These are phyloP conservation scores for Cheilosia soror DNA, from an alignment of 2,888 invertebrate genomes.

Conservation along the genomic window DNA sequence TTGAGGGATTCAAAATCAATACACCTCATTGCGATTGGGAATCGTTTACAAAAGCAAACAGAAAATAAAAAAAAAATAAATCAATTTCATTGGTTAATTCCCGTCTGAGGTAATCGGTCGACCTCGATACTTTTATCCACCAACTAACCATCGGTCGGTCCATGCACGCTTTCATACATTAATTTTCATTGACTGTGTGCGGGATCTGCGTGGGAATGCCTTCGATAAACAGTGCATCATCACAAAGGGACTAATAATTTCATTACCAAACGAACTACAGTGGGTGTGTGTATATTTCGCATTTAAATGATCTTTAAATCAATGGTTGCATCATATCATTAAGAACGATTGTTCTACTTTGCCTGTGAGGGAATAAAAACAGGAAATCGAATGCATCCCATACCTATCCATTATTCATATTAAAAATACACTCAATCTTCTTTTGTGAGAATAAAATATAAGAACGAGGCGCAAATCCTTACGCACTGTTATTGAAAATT, in stretches of 20 bases:
- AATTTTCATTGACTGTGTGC: not conserved
- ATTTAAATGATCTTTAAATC: not conserved
- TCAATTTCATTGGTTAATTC: slow-evolving; percentile 21
- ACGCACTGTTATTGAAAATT: no score
- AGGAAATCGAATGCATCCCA: not conserved
- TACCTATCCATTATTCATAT: not conserved
- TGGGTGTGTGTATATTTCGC: slow-evolving; percentile 3
- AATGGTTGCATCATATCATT: slow-evolving; percentile 19
- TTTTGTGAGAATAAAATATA: no score
- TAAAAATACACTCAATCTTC: not conserved
- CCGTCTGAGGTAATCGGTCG: not conserved
- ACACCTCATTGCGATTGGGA: not conserved
- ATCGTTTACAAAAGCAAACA: slow-evolving; percentile 7
- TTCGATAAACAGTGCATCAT: not conserved
- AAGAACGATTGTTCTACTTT: slow-evolving; percentile 1
- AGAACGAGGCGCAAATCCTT: no score
- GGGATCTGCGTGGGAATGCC: not conserved
- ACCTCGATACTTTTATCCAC: not conserved
- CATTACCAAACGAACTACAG: not conserved
- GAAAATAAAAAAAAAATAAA: not conserved
- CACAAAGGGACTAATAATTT: slow-evolving; percentile 12
- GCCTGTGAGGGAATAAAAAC: not conserved
- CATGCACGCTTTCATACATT: not conserved
- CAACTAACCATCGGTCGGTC: not conserved
- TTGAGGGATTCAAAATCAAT: slow-evolving; percentile 8